Conservation (phyloP, 1,140 invertebrate species). For the Drosophila repleta region DNA sequence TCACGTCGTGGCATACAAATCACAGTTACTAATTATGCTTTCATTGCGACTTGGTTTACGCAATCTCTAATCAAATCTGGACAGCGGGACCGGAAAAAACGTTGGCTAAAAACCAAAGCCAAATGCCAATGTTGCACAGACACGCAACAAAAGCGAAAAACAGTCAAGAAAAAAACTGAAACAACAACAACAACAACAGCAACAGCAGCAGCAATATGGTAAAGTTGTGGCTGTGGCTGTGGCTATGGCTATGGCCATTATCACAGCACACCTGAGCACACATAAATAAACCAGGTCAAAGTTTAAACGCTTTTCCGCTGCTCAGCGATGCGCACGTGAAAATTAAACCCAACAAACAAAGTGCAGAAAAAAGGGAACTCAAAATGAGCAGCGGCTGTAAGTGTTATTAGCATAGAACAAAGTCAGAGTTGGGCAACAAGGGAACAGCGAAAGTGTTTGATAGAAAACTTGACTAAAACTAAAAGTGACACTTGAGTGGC, state of each 20-base stretch:
- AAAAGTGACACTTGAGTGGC: not conserved
- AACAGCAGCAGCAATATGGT: constrained; percentile 1
- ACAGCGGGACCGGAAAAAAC: constrained; percentile 1
- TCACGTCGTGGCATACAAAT: constrained; percentile 58
- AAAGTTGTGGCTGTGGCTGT: constrained; percentile 7
- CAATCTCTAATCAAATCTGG: constrained; percentile 53
- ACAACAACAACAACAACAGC: not conserved
- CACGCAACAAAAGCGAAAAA: constrained; percentile 48
- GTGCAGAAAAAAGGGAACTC: not conserved
- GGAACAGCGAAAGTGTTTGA: not conserved
- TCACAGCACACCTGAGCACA: constrained; percentile 21
- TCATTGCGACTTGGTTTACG: constrained; percentile 25
- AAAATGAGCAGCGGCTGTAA: not conserved
- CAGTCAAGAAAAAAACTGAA: constrained; percentile 5
- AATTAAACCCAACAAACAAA: constrained; percentile 1
- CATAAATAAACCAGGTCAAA: constrained; percentile 52
- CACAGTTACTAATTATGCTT: constrained; percentile 77
- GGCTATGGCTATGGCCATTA: constrained; percentile 34
- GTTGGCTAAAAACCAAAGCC: constrained; percentile 17
- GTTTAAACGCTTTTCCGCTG: constrained; percentile 29
- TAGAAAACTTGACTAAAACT: not conserved
- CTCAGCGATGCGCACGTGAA: constrained; percentile 27
- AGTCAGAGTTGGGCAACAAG: not conserved
- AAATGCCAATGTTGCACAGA: constrained; percentile 43
- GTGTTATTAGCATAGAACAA: not conserved